phyloP scores from a whole-genome alignment of 2,113 vertebrate genomes.

The Eulacestoma nigropectus region DNA sequence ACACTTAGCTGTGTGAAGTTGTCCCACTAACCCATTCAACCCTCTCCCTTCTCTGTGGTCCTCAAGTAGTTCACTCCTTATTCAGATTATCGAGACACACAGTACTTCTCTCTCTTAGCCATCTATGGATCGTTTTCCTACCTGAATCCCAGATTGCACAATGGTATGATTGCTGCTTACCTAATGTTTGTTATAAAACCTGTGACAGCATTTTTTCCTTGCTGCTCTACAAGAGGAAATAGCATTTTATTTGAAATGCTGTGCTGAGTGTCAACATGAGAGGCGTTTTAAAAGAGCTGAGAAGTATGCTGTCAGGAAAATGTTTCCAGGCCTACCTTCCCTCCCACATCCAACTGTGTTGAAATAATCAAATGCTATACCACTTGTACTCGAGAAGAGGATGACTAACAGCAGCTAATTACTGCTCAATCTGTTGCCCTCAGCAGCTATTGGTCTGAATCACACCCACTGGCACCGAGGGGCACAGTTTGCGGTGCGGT shows the following conservation, averaged over 20 bases:
- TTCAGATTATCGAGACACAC: neutral
- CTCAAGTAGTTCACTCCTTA: neutral
- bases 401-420: conserved; percentile 60
- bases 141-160: neutral
- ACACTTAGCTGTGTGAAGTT: neutral
- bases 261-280: conserved; percentile 43
- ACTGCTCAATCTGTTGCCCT: conserved; percentile 41
- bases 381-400: conserved; percentile 20
- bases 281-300: conserved; percentile 51
- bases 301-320: conserved; percentile 51
- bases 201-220: conserved; percentile 54
- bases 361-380: conserved; percentile 46
- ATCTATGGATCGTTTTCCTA: conserved; percentile 12
- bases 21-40: neutral
- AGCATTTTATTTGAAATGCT: conserved; percentile 43
- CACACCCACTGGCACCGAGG: neutral
- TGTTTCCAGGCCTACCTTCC: conserved; percentile 49
- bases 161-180: conserved; percentile 6
- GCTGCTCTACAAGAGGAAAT: conserved; percentile 35
- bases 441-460: conserved; percentile 22
- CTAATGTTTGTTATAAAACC: conserved; percentile 52
- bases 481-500: neutral
- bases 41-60: neutral
- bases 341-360: conserved; percentile 60
- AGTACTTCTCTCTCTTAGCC: neutral